Evolutionary conservation across 2,113 vertebrate species (phyloP).

Genomic region (Bujurquina vittata): DNA sequence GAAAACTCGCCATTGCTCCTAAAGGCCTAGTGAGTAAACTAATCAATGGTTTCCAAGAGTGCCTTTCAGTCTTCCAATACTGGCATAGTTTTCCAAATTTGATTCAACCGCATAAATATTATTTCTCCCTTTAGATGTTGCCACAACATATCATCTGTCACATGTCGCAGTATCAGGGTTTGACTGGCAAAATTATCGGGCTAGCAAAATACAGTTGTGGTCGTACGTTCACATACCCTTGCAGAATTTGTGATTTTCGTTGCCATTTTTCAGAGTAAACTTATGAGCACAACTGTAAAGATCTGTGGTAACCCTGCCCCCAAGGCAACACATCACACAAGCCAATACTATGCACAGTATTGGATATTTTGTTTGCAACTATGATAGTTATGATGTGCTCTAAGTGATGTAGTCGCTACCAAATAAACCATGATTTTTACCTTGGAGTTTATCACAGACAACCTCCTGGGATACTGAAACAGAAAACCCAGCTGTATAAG

Average conservation of each 20-base stretch:
- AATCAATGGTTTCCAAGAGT: background rate
- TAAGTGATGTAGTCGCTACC: background rate
- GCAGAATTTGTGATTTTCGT: too few species aligned
- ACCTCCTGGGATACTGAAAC: conserved; percentile 53
- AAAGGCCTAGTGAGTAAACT: background rate
- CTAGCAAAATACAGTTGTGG: background rate
- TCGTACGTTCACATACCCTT: too few species aligned
- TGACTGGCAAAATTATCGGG: background rate
- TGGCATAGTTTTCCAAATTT: background rate
- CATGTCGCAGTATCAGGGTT: background rate
- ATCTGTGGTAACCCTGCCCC: background rate
- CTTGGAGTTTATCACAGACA: conserved; percentile 57
- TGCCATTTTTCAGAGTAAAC: too few species aligned
- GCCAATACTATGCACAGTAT: background rate
- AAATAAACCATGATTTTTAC: conserved; percentile 14
- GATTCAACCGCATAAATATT: background rate
- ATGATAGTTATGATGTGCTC: background rate
- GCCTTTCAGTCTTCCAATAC: background rate
- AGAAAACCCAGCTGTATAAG: conserved; percentile 50
- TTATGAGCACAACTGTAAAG: too few species aligned
- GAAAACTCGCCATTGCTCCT: background rate
- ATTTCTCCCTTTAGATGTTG: background rate
- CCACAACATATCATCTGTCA: background rate
- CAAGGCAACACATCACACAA: background rate
- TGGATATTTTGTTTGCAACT: background rate